phyloP scores from a whole-genome alignment of 1,140 invertebrate genomes.

The Bombus impatiens region DNA sequence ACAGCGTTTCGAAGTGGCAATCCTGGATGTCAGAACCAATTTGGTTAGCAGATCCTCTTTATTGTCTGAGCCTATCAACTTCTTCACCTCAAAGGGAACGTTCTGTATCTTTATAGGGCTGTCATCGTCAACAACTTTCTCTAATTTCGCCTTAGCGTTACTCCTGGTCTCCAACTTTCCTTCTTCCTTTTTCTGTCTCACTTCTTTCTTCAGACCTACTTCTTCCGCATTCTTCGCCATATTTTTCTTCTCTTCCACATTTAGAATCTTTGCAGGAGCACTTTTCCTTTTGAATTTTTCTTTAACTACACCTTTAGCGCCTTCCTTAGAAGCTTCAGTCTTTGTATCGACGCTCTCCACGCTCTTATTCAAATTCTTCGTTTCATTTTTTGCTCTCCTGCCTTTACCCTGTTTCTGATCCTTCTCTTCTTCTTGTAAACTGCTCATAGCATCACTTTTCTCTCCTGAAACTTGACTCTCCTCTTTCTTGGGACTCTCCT shows the following conservation, averaged over 20 bases:
- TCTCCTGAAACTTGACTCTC: background rate
- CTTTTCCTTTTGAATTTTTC: slow-evolving; percentile 28
- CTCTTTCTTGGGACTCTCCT: background rate
- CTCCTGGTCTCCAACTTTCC: slow-evolving; percentile 54
- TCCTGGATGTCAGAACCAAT: slow-evolving; percentile 47
- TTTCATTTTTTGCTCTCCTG: slow-evolving; percentile 17
- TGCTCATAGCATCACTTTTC: no score
- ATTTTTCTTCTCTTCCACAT: background rate
- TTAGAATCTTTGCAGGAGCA: background rate
- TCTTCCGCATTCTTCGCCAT: background rate
- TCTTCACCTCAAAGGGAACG: slow-evolving; percentile 69
- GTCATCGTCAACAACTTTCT: background rate
- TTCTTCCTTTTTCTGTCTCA: slow-evolving; percentile 45
- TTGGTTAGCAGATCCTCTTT: slow-evolving; percentile 61
- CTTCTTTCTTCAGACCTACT: background rate
- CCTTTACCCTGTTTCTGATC: slow-evolving; percentile 27
- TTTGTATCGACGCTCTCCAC: background rate
- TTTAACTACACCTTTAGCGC: background rate
- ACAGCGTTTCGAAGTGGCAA: slow-evolving; percentile 41
- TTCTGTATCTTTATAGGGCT: slow-evolving; percentile 28
- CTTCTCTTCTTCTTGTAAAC: background rate
- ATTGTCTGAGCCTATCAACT: slow-evolving; percentile 48
- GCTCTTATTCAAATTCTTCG: background rate
- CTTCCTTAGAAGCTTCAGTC: slow-evolving; percentile 37
- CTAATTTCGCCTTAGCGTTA: slow-evolving; percentile 20